Conservation (phyloP, 2,888 invertebrate genomes). For the Neoascia interrupta region DNA sequence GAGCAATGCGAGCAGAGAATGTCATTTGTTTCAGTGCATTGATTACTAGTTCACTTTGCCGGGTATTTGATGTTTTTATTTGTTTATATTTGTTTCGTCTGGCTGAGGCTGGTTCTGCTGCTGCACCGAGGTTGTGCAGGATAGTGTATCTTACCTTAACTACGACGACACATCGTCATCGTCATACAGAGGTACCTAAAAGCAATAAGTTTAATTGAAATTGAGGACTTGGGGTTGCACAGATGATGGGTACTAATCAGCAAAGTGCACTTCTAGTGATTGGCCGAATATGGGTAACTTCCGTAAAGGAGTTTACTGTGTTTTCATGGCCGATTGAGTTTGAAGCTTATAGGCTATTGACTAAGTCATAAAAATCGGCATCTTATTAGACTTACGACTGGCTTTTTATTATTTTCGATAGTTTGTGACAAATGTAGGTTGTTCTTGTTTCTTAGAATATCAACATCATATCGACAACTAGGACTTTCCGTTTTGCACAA, state of each 20-base stretch:
- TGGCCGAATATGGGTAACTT: constrained; percentile 43
- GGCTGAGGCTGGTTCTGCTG: not conserved
- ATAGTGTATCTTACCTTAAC: too few species aligned
- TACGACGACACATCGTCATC: not conserved
- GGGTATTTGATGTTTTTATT: constrained; percentile 57
- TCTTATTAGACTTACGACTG: too few species aligned
- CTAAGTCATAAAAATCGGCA: too few species aligned
- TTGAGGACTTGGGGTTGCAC: constrained; percentile 25
- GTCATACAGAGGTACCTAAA: constrained; percentile 12
- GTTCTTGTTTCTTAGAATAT: too few species aligned
- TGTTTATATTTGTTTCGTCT: constrained; percentile 32
- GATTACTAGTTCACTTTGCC: constrained; percentile 54
- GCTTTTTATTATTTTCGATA: too few species aligned
- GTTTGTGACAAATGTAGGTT: too few species aligned
- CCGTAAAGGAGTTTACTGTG: not conserved
- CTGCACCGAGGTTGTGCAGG: too few species aligned
- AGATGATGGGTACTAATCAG: constrained; percentile 66
- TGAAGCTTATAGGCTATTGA: too few species aligned
- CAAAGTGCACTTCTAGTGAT: constrained; percentile 64
- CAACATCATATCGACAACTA: too few species aligned
- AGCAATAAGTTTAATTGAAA: constrained; percentile 49
- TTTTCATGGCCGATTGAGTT: not conserved
- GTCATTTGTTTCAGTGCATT: constrained; percentile 65
- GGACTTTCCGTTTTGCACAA: too few species aligned
- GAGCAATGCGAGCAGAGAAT: not conserved